Evolutionary conservation across 2,888 invertebrate genomes (phyloP).

Genomic region (Mylabris sibirica): DNA sequence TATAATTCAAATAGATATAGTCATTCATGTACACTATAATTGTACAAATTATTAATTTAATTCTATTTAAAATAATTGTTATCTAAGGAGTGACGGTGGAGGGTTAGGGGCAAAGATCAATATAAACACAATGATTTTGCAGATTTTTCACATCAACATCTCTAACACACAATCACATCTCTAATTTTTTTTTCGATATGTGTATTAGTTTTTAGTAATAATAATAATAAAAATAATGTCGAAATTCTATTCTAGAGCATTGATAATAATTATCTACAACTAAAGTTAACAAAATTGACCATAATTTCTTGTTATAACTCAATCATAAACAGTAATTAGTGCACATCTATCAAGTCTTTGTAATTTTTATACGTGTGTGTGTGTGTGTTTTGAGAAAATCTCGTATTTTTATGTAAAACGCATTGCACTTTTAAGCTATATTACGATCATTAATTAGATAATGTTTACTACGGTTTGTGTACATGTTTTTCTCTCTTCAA

Average conservation of each 20-base stretch:
- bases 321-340: too few species aligned
- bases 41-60: too few species aligned
- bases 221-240: constrained; percentile 43
- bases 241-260: constrained; percentile 45
- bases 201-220: constrained; percentile 37
- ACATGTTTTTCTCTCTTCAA: constrained; percentile 27
- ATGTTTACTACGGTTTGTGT: constrained; percentile 48
- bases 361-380: constrained; percentile 5
- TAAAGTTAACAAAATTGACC: constrained; percentile 38
- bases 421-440: constrained; percentile 55
- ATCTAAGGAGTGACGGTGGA: too few species aligned
- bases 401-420: constrained; percentile 32
- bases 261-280: constrained; percentile 48
- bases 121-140: background rate
- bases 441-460: constrained; percentile 48
- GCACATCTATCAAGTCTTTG: constrained; percentile 41
- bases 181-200: constrained; percentile 47
- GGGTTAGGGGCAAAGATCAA: too few species aligned
- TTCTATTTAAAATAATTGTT: too few species aligned
- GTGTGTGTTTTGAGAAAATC: constrained; percentile 27
- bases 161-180: too few species aligned
- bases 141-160: too few species aligned
- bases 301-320: background rate
- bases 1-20: background rate
- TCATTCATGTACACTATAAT: too few species aligned